These are phyloP conservation scores for Uromys caudimaculatus DNA, from an alignment of 2,797 vertebrate genomes.

Conservation along the genomic window DNA sequence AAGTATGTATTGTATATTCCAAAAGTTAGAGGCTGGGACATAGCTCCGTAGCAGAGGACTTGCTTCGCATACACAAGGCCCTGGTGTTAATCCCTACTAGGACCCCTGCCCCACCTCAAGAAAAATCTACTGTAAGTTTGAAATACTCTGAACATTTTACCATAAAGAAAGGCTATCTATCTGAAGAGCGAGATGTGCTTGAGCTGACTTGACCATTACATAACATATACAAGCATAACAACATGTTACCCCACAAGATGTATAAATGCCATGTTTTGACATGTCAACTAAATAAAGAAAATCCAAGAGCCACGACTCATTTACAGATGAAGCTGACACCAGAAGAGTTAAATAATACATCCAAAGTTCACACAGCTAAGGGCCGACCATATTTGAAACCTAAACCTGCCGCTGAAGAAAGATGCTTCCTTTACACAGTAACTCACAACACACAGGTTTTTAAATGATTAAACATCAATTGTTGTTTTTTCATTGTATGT, in stretches of 20 bases:
- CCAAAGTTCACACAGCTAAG: constrained; percentile 15
- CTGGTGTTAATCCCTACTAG: neutral
- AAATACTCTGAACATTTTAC: neutral
- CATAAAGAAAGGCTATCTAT: neutral
- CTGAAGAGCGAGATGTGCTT: neutral
- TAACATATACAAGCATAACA: neutral
- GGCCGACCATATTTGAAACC: neutral
- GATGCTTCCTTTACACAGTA: neutral
- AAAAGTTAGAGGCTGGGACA: neutral
- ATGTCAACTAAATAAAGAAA: neutral
- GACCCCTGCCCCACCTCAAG: neutral
- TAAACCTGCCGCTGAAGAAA: neutral
- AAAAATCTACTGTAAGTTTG: neutral
- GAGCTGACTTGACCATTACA: neutral
- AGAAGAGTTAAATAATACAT: constrained; percentile 24
- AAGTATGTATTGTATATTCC: neutral
- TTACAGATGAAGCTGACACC: constrained; percentile 30
- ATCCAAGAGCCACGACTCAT: constrained; percentile 5
- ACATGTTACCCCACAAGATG: neutral
- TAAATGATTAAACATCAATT: constrained; percentile 27
- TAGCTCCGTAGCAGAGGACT: neutral
- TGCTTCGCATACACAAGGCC: neutral
- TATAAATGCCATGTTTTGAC: neutral
- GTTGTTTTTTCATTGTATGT: neutral
- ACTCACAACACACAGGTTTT: neutral